These are phyloP conservation scores for Bradypus variegatus DNA, from an alignment of 2,797 vertebrate genomes.

Conservation along the genomic window DNA sequence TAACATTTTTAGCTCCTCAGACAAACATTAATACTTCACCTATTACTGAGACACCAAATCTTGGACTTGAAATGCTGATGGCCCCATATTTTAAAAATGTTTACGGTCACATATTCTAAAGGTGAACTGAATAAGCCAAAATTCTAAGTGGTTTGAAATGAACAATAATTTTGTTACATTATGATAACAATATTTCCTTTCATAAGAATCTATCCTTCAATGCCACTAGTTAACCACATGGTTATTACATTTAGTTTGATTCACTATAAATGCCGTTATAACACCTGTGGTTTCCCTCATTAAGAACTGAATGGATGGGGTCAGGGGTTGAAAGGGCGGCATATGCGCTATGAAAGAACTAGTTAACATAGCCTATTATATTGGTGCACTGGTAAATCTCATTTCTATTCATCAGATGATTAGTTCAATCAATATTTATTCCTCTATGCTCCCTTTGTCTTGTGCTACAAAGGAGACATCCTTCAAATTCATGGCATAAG, in stretches of 20 bases:
- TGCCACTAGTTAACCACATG: conserved; percentile 59
- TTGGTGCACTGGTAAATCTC: conserved; percentile 73
- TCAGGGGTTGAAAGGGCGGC: conserved; percentile 71
- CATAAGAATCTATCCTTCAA: conserved; percentile 5
- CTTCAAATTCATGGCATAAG: conserved; percentile 67
- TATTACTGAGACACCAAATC: conserved; percentile 57
- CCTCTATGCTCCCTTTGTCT: conserved; percentile 71
- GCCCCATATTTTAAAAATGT: background rate
- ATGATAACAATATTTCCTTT: conserved; percentile 46
- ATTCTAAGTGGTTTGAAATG: conserved; percentile 40
- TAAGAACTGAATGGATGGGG: conserved; percentile 67
- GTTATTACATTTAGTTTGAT: conserved; percentile 64
- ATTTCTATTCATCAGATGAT: conserved; percentile 75
- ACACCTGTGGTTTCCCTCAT: conserved; percentile 75
- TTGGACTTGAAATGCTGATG: conserved; percentile 57
- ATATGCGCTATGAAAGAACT: conserved; percentile 70
- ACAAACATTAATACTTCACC: conserved; percentile 34
- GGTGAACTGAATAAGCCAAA: conserved; percentile 56
- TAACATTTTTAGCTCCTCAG: background rate
- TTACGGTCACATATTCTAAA: conserved; percentile 51
- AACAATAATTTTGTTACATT: conserved; percentile 37
- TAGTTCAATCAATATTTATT: conserved; percentile 79
- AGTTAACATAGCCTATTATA: conserved; percentile 73
- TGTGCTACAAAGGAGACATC: conserved; percentile 70
- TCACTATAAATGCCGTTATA: conserved; percentile 70